Percentiles rank a stretch among this genome's conserved stretches.
These are phyloP conservation scores for Aphis gossypii DNA, from an alignment of 1,140 invertebrate genomes.

Conservation along the genomic window DNA sequence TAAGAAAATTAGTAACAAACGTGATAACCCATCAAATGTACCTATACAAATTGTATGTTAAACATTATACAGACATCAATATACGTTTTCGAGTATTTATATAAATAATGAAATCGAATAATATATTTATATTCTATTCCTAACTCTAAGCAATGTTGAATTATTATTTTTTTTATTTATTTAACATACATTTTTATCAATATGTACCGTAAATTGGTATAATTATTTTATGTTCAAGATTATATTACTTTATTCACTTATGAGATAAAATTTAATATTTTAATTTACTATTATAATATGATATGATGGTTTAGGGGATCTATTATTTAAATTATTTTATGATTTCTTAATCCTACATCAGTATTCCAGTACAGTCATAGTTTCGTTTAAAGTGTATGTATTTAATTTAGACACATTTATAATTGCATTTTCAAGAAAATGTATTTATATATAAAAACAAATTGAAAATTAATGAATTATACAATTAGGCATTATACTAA, in stretches of 20 bases:
- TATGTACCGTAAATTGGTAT: no score
- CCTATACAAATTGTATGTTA: not conserved
- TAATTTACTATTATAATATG: not conserved
- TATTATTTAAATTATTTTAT: not conserved
- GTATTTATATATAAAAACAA: not conserved
- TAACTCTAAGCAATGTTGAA: not conserved
- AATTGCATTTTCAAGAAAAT: not conserved
- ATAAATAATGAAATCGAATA: not conserved
- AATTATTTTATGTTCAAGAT: not conserved
- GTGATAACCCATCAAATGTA: not conserved
- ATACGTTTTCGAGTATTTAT: not conserved
- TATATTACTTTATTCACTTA: not conserved
- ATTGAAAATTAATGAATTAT: not conserved
- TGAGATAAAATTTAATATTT: not conserved
- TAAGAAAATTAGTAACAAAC: not conserved
- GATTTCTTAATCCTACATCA: constrained; percentile 1
- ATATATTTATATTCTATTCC: not conserved
- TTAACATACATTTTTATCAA: not conserved
- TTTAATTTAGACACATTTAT: not conserved
- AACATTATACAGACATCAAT: not conserved
- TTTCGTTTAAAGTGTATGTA: not conserved
- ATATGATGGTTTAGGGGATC: not conserved
- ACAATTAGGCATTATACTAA: not conserved
- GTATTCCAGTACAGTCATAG: not conserved
- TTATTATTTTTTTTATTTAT: not conserved